A percentile compares a stretch with the other conserved stretches of the same genome.
Evolutionary conservation across 1,140 invertebrate genomes (phyloP).

Genomic region (Tetramorium simillimum): DNA sequence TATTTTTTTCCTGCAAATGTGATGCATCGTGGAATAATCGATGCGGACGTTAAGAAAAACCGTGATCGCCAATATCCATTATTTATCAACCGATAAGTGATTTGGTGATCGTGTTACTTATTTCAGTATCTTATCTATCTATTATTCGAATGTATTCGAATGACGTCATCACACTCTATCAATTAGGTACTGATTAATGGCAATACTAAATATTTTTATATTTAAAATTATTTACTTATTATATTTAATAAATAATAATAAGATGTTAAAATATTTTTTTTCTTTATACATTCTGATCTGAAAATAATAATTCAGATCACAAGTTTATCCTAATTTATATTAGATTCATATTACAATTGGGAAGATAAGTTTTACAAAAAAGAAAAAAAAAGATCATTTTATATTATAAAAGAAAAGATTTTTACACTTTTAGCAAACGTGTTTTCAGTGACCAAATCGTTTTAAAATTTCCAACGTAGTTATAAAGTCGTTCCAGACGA

Average conservation of each 20-base stretch:
- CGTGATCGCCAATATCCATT: constrained; percentile 44
- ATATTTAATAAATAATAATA: neutral
- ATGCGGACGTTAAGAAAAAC: constrained; percentile 43
- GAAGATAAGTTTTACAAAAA: neutral
- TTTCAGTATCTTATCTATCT: constrained; percentile 43
- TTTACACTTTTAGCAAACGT: constrained; percentile 15
- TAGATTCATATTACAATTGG: neutral
- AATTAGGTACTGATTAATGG: neutral
- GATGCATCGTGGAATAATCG: constrained; percentile 49
- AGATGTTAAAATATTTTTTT: neutral
- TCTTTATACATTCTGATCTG: neutral
- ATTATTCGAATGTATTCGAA: constrained; percentile 13
- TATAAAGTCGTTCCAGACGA: constrained; percentile 48
- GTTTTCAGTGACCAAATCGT: constrained; percentile 13
- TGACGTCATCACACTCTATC: constrained; percentile 9
- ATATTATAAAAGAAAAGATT: neutral
- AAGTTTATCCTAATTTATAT: neutral
- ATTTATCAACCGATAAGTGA: constrained; percentile 52
- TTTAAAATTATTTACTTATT: neutral
- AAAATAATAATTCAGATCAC: neutral
- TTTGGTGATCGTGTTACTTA: constrained; percentile 29
- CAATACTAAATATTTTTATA: neutral
- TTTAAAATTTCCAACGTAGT: constrained; percentile 45
- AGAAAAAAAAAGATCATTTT: neutral
- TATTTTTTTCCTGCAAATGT: constrained; percentile 44